Evolutionary conservation across 2,797 vertebrate genomes (phyloP).

Genomic region (Anabacerthia variegaticeps): DNA sequence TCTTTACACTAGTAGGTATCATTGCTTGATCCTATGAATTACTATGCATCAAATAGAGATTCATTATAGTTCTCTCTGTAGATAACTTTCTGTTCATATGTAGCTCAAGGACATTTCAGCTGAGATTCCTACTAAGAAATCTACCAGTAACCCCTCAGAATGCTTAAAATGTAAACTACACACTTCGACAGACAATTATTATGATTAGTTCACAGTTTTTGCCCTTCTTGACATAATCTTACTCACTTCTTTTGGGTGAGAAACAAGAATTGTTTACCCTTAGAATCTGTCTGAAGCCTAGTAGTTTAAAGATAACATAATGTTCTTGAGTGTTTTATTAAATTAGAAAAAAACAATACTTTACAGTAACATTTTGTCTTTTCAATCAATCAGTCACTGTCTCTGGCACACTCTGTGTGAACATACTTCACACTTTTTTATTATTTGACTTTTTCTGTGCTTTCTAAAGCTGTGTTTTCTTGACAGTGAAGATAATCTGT

Average conservation of each 20-base stretch:
- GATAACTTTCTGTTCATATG: rapidly evolving
- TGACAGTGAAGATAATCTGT: not conserved
- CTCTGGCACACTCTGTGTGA: not conserved
- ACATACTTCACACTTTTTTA: not conserved
- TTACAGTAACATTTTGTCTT: not conserved
- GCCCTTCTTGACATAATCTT: not conserved
- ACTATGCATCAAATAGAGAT: not conserved
- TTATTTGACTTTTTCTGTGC: not conserved
- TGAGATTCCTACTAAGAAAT: not conserved
- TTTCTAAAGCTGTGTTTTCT: not conserved
- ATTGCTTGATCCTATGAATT: not conserved
- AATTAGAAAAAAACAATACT: not conserved
- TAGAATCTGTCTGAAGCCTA: not conserved
- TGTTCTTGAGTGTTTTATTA: not conserved
- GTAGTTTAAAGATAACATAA: not conserved
- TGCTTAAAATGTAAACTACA: not conserved
- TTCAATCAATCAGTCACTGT: not conserved
- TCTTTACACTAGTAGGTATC: not conserved
- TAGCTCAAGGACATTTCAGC: not conserved
- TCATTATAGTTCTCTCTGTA: not conserved
- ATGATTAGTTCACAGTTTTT: not conserved
- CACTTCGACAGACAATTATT: not conserved
- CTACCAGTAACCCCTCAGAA: not conserved
- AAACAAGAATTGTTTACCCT: not conserved
- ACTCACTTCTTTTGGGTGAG: not conserved